Evolutionary conservation across 2,888 invertebrate species (phyloP), one percentile per base, ranked within the genome.

Genomic region (Brenthis ino): DNA sequence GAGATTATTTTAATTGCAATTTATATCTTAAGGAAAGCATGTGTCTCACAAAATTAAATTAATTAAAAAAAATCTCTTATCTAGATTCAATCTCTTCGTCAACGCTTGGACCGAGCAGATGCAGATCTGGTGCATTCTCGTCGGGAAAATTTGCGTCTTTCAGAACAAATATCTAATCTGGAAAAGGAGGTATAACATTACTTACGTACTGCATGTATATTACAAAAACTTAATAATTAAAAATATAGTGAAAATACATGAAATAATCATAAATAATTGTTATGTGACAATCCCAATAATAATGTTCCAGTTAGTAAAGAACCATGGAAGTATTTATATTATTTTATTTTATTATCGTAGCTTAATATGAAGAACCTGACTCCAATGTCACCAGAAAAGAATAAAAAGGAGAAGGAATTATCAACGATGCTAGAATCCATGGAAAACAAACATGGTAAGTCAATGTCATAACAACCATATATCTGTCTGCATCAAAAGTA

Each of bases 371-470:
- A 94, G 54, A 94, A 88, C 76, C 79, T 95, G 67, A 94, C 94
- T 61, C 94, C 94, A 53, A 93, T 94, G 77, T 91, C 94, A 72
- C 93, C 94, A 14, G 94, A 94, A 77, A 95, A 95, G 76, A 89
- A 88, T 48, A 95, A 96, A 75, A 93, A 91, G 73, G 96, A 96
- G 65, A 95, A 95, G 79, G 96, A 97, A 80, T 82, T 97, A 66
- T 94, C 96, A 37, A 94, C 96, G 20, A 95, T 96, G 90, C 94
- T 97, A 57, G 95, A 95, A 73, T 95, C 96, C 66, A 95, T 97
- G 94, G 97, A 97, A 80, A 95, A 95, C 43, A 97, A 97, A 85
- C 97, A 97, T 89, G 96, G 97, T 97, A 94, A 93, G 95, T 90
- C 28, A 14, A 57, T 51, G 12, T 28, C 47, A 47, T 12, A 13